A percentile compares a stretch with the other conserved stretches of the same genome.
Evolutionary conservation across 2,113 vertebrate genomes (phyloP).

Genomic region (Cheirogaleus medius): DNA sequence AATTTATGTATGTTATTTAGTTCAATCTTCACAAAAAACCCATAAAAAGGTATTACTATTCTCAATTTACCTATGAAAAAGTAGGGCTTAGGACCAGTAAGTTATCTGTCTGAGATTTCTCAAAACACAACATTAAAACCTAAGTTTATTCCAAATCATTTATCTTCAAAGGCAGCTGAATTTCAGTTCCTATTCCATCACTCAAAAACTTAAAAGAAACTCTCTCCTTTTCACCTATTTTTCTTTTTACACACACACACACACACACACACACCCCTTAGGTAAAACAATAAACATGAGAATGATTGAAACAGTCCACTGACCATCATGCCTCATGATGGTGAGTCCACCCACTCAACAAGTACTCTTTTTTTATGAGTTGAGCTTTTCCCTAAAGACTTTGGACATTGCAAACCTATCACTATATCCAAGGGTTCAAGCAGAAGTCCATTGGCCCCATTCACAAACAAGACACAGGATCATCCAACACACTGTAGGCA

Average conservation of each 20-base stretch:
- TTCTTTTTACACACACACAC: neutral
- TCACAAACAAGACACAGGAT: neutral
- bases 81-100: neutral
- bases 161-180: neutral
- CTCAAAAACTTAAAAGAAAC: neutral
- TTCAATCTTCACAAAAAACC: neutral
- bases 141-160: constrained; percentile 28
- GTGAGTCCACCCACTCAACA: neutral
- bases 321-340: neutral
- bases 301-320: neutral
- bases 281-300: neutral
- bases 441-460: neutral
- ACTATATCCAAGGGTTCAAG: neutral
- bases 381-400: neutral
- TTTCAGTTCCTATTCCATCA: neutral
- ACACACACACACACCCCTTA: neutral
- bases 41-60: neutral
- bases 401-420: neutral
- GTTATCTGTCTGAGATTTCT: neutral
- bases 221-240: neutral
- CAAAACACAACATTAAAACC: neutral
- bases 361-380: neutral
- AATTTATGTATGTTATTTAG: neutral
- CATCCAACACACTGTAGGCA: neutral
- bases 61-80: neutral